phyloP scores from a whole-genome alignment of 2,888 invertebrate genomes.

The Bombylius discolor region DNA sequence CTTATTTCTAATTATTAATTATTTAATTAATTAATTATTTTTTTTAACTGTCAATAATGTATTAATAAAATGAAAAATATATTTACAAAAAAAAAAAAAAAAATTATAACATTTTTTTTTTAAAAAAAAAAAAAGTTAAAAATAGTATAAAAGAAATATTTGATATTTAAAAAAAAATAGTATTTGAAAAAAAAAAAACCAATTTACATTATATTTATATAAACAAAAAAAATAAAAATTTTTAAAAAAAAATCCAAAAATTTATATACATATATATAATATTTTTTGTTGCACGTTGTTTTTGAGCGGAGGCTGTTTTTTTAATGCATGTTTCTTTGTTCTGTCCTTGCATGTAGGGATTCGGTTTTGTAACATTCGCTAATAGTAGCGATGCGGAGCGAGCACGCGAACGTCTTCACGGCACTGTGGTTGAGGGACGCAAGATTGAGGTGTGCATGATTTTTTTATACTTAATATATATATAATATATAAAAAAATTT shows the following conservation, averaged over 20 bases:
- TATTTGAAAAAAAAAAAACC: no score
- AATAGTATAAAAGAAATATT: no score
- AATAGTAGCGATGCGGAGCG: conserved; percentile 99
- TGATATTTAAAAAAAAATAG: no score
- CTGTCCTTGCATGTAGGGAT: conserved; percentile 99
- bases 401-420: conserved; percentile 99
- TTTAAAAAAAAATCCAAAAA: neutral
- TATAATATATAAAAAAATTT: conserved; percentile 2
- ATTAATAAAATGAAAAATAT: no score
- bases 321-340: conserved; percentile 84
- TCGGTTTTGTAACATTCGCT: conserved; percentile 99
- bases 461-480: conserved; percentile 8
- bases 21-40: no score
- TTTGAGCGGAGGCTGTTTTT: conserved; percentile 51
- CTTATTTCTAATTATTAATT: no score
- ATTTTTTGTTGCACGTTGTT: conserved; percentile 64
- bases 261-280: conserved; percentile 39
- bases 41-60: no score
- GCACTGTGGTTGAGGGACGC: conserved; percentile 99
- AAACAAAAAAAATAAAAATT: neutral
- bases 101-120: no score
- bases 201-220: neutral
- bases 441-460: conserved; percentile 99
- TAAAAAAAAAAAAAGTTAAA: no score
- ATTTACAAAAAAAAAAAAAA: no score